phyloP scores from a whole-genome alignment of 2,797 vertebrate species.

The Eleutherodactylus coqui region DNA sequence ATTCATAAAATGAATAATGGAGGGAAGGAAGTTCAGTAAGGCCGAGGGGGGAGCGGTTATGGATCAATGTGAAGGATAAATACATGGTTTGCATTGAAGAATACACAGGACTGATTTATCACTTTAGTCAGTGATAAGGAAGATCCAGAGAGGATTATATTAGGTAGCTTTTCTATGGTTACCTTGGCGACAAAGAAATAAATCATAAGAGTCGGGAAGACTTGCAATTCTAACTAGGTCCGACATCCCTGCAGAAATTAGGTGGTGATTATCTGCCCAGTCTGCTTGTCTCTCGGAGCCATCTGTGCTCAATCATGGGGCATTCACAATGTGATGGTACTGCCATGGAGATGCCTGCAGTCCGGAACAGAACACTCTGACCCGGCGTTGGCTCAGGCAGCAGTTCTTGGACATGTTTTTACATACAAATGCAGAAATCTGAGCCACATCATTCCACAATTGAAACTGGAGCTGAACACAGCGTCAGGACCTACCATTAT shows the following conservation, averaged over 20 bases:
- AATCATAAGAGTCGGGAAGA: slow-evolving; percentile 16
- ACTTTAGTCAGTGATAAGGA: slow-evolving; percentile 42
- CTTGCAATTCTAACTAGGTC: slow-evolving; percentile 43
- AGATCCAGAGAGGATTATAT: slow-evolving; percentile 27
- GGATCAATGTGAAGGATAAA: slow-evolving; percentile 30
- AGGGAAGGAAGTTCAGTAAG: background rate
- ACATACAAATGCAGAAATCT: background rate
- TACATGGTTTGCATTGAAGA: slow-evolving; percentile 20
- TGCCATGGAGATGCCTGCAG: background rate
- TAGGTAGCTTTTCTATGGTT: slow-evolving; percentile 41
- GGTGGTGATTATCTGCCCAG: slow-evolving; percentile 43
- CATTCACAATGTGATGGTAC: slow-evolving; percentile 22
- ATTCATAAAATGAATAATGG: slow-evolving; percentile 12
- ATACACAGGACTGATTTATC: slow-evolving; percentile 51
- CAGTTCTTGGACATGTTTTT: background rate
- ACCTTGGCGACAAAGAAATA: slow-evolving; percentile 14
- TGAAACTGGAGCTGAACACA: background rate
- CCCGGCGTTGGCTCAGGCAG: background rate
- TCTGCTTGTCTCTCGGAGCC: slow-evolving; percentile 10
- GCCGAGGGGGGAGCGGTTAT: background rate
- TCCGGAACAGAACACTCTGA: slow-evolving; percentile 13
- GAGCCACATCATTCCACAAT: background rate
- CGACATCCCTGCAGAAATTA: slow-evolving; percentile 48
- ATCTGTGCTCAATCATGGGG: slow-evolving; percentile 52
- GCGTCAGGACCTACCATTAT: background rate